Conservation (phyloP, 2,797 vertebrate species). For the Cryptoprocta ferox region DNA sequence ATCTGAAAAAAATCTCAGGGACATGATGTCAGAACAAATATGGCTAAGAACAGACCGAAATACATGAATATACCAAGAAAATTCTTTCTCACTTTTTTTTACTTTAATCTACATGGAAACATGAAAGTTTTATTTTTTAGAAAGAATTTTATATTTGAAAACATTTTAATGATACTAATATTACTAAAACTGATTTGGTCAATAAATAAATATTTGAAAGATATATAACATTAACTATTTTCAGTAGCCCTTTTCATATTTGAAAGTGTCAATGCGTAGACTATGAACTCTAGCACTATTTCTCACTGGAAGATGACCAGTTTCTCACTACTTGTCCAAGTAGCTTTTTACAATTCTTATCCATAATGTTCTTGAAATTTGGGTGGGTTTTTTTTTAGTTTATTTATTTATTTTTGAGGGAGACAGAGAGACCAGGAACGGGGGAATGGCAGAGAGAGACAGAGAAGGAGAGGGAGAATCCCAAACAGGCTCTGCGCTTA, state of each 20-base stretch:
- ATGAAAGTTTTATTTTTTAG: not conserved
- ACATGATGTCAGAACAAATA: not conserved
- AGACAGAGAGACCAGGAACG: too few species aligned
- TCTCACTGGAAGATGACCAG: not conserved
- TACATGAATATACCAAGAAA: not conserved
- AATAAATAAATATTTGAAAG: not conserved
- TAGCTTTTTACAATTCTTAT: not conserved
- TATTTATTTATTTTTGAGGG: too few species aligned
- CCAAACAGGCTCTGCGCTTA: too few species aligned
- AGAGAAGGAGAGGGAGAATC: too few species aligned
- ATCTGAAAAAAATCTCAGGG: not conserved
- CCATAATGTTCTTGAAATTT: too few species aligned
- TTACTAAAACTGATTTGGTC: constrained; percentile 6
- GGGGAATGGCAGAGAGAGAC: too few species aligned
- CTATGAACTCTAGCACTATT: not conserved
- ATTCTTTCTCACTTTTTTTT: not conserved
- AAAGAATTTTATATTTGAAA: constrained; percentile 51
- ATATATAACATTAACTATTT: not conserved
- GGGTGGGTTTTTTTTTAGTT: too few species aligned
- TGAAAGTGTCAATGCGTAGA: not conserved
- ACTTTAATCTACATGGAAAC: not conserved
- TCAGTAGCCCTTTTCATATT: not conserved
- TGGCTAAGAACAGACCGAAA: not conserved
- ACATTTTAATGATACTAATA: not conserved
- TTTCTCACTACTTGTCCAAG: not conserved